Conservation (phyloP, 2,797 vertebrate species). For the Hydrophis major region DNA sequence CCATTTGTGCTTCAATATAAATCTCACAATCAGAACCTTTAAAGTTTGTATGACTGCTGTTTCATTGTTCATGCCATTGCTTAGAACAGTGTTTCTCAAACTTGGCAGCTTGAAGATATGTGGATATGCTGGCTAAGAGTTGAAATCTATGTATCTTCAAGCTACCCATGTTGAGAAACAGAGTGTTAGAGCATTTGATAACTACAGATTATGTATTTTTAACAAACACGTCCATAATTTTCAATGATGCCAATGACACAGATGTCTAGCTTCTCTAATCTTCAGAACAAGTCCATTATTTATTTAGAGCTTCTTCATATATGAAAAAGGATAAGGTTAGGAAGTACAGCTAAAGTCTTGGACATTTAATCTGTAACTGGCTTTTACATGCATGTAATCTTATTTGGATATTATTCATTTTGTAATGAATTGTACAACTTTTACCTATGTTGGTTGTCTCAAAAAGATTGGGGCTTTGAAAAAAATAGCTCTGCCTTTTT, state of each 20-base stretch:
- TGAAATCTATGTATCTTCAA: not conserved
- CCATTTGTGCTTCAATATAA: not conserved
- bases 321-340: not conserved
- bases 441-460: not conserved
- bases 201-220: not conserved
- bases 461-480: not conserved
- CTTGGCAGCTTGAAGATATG: not conserved
- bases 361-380: not conserved
- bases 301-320: not conserved
- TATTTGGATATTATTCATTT: not conserved
- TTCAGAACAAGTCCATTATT: not conserved
- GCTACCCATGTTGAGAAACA: not conserved
- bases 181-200: not conserved
- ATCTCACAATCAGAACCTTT: not conserved
- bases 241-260: not conserved
- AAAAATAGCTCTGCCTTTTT: not conserved
- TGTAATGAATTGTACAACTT: not conserved
- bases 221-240: not conserved
- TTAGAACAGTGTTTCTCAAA: not conserved
- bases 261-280: not conserved
- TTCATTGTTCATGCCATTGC: not conserved
- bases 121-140: not conserved
- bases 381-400: not conserved
- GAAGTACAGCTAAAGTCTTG: not conserved
- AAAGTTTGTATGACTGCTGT: not conserved